phyloP scores from a whole-genome alignment of 2,113 vertebrate species.

The Ornithorhynchus anatinus region DNA sequence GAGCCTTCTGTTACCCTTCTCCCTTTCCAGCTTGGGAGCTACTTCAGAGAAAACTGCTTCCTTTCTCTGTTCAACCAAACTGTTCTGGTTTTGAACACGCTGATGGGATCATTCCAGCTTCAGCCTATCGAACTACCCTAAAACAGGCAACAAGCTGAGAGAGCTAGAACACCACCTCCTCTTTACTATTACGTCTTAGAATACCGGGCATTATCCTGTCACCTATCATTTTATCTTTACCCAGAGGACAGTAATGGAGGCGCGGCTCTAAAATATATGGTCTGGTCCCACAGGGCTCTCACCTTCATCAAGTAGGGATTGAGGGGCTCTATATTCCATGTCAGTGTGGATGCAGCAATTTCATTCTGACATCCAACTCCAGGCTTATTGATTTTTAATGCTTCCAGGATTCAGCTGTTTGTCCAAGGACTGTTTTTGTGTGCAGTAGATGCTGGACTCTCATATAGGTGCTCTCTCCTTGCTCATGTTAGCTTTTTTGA shows the following conservation, averaged over 20 bases:
- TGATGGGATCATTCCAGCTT: not conserved
- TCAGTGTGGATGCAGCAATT: not conserved
- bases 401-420: not conserved
- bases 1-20: too few relatives aligned
- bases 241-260: not conserved
- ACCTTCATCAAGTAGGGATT: not conserved
- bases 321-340: not conserved
- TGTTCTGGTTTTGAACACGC: not conserved
- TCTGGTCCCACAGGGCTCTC: too few relatives aligned
- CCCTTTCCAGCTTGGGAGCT: too few relatives aligned
- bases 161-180: not conserved
- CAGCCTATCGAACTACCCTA: too few relatives aligned
- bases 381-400: not conserved
- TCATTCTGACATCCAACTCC: not conserved
- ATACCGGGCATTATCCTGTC: rapidly evolving
- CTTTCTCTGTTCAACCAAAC: rapidly evolving
- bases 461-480: not conserved
- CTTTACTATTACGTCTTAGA: not conserved
- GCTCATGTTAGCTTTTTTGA: not conserved
- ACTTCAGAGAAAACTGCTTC: rapidly evolving
- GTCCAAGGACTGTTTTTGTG: not conserved
- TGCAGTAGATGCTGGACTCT: not conserved
- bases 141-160: too few relatives aligned
- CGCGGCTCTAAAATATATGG: rapidly evolving
- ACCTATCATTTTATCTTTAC: not conserved